A percentile compares a stretch with the other conserved stretches of the same genome.
Evolutionary conservation across 2,888 invertebrate genomes (phyloP).

Genomic region (Prosopocoilus inquinatus): DNA sequence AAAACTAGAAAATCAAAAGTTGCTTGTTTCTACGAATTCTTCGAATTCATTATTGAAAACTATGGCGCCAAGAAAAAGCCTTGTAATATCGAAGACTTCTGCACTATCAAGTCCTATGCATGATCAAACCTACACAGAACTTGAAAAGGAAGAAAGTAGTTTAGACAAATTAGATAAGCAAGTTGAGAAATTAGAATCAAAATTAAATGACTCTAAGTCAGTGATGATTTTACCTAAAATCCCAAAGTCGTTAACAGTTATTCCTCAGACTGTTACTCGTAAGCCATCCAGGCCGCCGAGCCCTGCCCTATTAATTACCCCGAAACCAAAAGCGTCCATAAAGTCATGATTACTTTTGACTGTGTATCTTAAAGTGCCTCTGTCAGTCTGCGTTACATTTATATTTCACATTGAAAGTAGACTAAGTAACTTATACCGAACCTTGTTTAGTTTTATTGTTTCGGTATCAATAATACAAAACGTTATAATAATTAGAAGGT

Average conservation of each 20-base stretch:
- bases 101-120: slow-evolving; percentile 26
- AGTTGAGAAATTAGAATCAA: slow-evolving; percentile 49
- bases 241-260: slow-evolving; percentile 78
- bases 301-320: slow-evolving; percentile 42
- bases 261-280: slow-evolving; percentile 62
- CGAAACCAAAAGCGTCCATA: slow-evolving; percentile 30
- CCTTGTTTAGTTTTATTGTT: neutral
- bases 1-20: slow-evolving; percentile 18
- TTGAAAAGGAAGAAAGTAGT: slow-evolving; percentile 37
- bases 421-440: neutral
- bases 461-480: slow-evolving; percentile 2
- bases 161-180: slow-evolving; percentile 53
- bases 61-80: slow-evolving; percentile 37
- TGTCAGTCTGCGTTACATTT: slow-evolving; percentile 7
- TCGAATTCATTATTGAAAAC: slow-evolving; percentile 37
- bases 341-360: slow-evolving; percentile 45
- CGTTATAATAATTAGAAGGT: neutral
- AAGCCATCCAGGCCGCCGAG: slow-evolving; percentile 42
- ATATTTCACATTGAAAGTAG: slow-evolving; percentile 12
- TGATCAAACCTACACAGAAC: slow-evolving; percentile 7
- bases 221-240: slow-evolving; percentile 69
- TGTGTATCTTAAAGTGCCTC: slow-evolving; percentile 40
- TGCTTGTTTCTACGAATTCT: slow-evolving; percentile 15
- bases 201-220: slow-evolving; percentile 43
- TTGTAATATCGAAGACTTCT: slow-evolving; percentile 42